phyloP scores from a whole-genome alignment of 2,797 vertebrate species.

The Cirrhinus mrigala region DNA sequence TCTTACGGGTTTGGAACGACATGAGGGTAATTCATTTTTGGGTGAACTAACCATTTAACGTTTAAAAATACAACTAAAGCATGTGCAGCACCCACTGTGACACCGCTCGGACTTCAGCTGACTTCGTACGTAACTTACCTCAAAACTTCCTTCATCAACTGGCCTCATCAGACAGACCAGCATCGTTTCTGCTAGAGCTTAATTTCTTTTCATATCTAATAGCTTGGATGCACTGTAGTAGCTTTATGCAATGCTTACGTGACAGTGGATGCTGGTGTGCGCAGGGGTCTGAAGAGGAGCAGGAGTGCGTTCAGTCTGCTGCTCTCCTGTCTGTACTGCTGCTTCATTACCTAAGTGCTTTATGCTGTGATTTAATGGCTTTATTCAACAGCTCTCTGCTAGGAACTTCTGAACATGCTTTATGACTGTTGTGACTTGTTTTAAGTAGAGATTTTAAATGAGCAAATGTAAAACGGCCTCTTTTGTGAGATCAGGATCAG shows the following conservation, averaged over 20 bases:
- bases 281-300: not conserved
- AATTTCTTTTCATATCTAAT: not conserved
- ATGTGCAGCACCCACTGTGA: not conserved
- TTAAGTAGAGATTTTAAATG: slow-evolving; percentile 59
- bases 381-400: slow-evolving; percentile 63
- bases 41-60: too few species aligned
- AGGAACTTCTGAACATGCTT: slow-evolving; percentile 58
- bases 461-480: slow-evolving; percentile 48
- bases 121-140: not conserved
- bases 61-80: not conserved
- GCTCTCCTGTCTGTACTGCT: slow-evolving; percentile 49
- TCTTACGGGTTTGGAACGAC: too few species aligned
- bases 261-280: not conserved
- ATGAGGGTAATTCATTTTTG: too few species aligned
- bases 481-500: slow-evolving; percentile 53
- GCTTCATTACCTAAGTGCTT: slow-evolving; percentile 72
- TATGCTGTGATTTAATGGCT: slow-evolving; percentile 70
- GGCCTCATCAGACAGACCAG: not conserved
- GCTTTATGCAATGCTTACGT: not conserved
- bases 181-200: not conserved
- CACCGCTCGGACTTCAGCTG: not conserved
- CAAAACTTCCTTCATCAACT: not conserved
- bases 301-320: not conserved
- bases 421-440: slow-evolving; percentile 59
- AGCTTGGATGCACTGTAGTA: not conserved